phyloP scores from a whole-genome alignment of 2,797 vertebrate genomes.

The Sebastes iracundus region DNA sequence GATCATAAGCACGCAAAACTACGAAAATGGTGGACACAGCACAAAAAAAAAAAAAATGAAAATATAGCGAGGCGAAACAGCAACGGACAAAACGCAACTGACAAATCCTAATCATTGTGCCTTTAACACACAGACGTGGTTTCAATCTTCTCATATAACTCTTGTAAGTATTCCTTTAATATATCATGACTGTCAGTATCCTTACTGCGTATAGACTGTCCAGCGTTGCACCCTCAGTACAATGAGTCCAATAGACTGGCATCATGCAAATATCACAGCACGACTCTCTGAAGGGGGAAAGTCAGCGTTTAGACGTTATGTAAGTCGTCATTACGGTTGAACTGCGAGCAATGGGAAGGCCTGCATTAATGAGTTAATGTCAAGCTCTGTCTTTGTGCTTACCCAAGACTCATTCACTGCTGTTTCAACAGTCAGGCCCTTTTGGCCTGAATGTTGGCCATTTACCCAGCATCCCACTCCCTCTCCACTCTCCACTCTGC shows the following conservation, averaged over 20 bases:
- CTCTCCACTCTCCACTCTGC: constrained; percentile 11
- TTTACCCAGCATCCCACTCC: not conserved
- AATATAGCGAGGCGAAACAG: not conserved
- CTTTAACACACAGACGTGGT: not conserved
- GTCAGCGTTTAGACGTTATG: constrained; percentile 28
- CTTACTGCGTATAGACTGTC: not conserved
- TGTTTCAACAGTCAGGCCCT: constrained; percentile 26
- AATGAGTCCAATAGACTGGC: not conserved
- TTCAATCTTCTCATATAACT: not conserved
- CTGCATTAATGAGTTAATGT: constrained; percentile 51
- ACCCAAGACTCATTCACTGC: constrained; percentile 21
- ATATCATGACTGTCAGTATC: not conserved
- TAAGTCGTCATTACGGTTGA: constrained; percentile 57
- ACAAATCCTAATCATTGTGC: not conserved
- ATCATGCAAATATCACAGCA: constrained; percentile 3
- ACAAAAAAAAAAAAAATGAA: no score
- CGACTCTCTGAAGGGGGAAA: not conserved
- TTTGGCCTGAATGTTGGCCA: not conserved
- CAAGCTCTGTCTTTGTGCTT: constrained; percentile 23
- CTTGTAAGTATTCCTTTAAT: not conserved
- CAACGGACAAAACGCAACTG: not conserved
- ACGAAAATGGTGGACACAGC: no score
- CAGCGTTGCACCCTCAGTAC: not conserved
- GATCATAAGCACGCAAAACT: no score
- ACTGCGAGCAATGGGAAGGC: constrained; percentile 15